A percentile compares a stretch with the other conserved stretches of the same genome.
phyloP scores from a whole-genome alignment of 2,888 invertebrate genomes.

The Itoplectis maculator region DNA sequence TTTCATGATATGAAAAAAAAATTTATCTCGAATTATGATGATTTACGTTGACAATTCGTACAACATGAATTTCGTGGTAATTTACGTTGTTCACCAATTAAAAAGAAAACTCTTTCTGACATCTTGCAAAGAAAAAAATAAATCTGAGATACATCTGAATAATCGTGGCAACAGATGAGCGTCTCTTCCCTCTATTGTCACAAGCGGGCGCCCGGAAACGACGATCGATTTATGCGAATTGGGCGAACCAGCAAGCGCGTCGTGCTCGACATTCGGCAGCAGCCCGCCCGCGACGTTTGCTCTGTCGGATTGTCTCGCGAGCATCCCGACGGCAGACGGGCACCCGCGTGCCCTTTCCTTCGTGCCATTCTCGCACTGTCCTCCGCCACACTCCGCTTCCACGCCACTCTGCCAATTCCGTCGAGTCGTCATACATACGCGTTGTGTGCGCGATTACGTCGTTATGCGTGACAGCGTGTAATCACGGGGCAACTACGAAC shows the following conservation, averaged over 20 bases:
- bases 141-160: background rate
- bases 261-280: background rate
- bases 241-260: constrained; percentile 18
- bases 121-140: no score
- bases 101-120: no score
- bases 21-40: no score
- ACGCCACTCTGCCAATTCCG: constrained; percentile 50
- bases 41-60: no score
- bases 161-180: background rate
- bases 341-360: background rate
- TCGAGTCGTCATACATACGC: constrained; percentile 59
- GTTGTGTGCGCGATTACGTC: constrained; percentile 67
- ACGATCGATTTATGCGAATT: constrained; percentile 26
- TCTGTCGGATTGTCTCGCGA: constrained; percentile 26
- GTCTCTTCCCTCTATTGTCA: background rate
- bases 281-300: constrained; percentile 35
- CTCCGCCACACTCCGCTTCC: no score
- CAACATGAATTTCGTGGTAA: no score
- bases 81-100: no score
- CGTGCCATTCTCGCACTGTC: background rate
- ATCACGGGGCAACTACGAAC: constrained; percentile 61
- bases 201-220: background rate
- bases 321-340: constrained; percentile 65
- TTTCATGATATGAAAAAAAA: no score
- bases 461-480: constrained; percentile 69